Conservation (phyloP, 2,113 vertebrate species). For the Phylloscopus trochilus region DNA sequence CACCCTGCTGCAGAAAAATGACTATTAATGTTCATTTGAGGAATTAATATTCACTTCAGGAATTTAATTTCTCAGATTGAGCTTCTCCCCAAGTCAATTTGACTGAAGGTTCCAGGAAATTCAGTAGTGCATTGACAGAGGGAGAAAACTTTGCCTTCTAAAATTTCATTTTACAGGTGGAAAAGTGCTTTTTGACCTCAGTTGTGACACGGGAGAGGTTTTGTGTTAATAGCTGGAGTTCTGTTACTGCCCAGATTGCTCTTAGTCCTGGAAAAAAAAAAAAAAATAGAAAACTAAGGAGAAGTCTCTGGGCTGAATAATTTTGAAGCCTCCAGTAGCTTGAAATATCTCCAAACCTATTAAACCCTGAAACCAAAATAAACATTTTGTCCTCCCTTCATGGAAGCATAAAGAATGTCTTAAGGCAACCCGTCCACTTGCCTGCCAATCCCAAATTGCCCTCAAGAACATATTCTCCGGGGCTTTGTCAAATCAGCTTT, state of each 20-base stretch:
- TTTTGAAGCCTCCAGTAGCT: slow-evolving; percentile 59
- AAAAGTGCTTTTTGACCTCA: background rate
- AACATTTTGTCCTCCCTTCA: slow-evolving; percentile 59
- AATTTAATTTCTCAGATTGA: background rate
- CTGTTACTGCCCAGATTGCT: background rate
- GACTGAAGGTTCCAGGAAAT: background rate
- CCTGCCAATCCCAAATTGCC: slow-evolving; percentile 56
- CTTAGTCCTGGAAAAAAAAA: background rate
- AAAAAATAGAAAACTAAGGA: background rate
- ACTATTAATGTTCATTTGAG: background rate
- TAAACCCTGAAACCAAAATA: slow-evolving; percentile 64
- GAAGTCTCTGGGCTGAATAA: slow-evolving; percentile 23
- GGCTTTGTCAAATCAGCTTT: slow-evolving; percentile 52
- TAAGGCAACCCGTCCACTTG: slow-evolving; percentile 33
- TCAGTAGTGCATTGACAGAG: background rate
- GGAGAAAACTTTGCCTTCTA: background rate
- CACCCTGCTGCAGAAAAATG: background rate
- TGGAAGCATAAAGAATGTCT: slow-evolving; percentile 52
- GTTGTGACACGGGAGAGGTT: background rate
- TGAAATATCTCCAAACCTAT: slow-evolving; percentile 63
- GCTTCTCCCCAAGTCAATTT: background rate
- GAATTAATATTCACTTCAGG: background rate
- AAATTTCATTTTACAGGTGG: background rate
- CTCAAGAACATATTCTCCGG: slow-evolving; percentile 49
- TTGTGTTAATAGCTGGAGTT: background rate